phyloP scores from a whole-genome alignment of 1,140 invertebrate species.

The Lethrus apterus region DNA sequence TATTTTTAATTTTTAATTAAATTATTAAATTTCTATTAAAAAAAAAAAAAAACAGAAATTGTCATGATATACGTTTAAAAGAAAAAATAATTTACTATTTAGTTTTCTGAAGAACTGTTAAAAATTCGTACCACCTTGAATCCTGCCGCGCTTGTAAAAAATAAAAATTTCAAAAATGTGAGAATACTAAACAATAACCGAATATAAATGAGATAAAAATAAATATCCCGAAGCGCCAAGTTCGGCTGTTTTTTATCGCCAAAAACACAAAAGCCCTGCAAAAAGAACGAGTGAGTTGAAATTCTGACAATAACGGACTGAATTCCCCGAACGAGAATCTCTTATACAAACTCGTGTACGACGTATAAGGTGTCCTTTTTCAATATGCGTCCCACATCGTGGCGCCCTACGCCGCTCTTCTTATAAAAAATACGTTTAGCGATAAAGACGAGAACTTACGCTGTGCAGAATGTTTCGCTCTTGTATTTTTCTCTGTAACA shows the following conservation, averaged over 20 bases:
- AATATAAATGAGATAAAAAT: slow-evolving; percentile 12
- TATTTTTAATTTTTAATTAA: no score
- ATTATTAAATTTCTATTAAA: no score
- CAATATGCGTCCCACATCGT: slow-evolving; percentile 9
- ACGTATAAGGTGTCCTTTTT: slow-evolving; percentile 30
- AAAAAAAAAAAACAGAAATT: neutral
- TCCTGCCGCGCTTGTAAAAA: slow-evolving; percentile 2
- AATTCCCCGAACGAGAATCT: slow-evolving; percentile 39
- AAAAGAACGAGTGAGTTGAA: slow-evolving; percentile 32
- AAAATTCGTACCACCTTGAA: no score
- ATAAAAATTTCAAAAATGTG: slow-evolving; percentile 7
- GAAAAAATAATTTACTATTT: neutral
- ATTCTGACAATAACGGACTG: slow-evolving; percentile 38
- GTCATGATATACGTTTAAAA: neutral
- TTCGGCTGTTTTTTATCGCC: neutral
- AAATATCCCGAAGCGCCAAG: slow-evolving; percentile 4
- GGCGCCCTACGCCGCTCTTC: neutral
- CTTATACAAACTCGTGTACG: slow-evolving; percentile 34
- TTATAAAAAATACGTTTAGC: neutral
- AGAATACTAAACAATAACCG: slow-evolving; percentile 12
- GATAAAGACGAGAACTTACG: neutral
- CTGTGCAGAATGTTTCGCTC: slow-evolving; percentile 12
- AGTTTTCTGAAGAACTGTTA: neutral
- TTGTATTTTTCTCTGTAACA: slow-evolving; percentile 29
- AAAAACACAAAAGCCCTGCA: slow-evolving; percentile 16